Percentiles rank a stretch among this genome's conserved stretches.
phyloP scores from a whole-genome alignment of 2,797 vertebrate species.

The Nannoperca obscura region DNA sequence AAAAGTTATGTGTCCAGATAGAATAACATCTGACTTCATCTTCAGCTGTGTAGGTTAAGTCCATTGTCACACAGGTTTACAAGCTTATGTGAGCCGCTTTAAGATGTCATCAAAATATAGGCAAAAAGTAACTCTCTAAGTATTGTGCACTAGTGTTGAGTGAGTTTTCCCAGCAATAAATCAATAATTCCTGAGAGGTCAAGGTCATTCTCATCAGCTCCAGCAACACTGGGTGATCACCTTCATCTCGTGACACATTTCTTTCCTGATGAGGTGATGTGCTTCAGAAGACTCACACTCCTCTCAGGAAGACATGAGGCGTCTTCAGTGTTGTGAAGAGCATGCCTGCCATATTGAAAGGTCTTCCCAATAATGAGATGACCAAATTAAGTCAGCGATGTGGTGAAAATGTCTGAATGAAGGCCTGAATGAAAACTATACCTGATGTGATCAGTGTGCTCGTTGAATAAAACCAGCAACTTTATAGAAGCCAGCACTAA shows the following conservation, averaged over 20 bases:
- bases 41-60: not conserved
- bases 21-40: not conserved
- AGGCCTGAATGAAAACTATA: not conserved
- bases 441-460: not conserved
- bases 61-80: not conserved
- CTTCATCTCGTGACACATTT: conserved; percentile 51
- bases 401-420: conserved; percentile 19
- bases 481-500: not conserved
- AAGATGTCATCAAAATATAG: not conserved
- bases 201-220: conserved; percentile 40
- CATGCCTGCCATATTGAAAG: conserved; percentile 49
- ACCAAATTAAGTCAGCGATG: conserved; percentile 29
- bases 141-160: not conserved
- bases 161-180: conserved; percentile 27
- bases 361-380: conserved; percentile 58
- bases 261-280: conserved; percentile 47
- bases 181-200: conserved; percentile 44
- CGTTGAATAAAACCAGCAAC: conserved; percentile 10
- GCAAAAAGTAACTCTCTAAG: conserved; percentile 1
- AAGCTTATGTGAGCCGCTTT: not conserved
- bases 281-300: conserved; percentile 23
- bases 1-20: not conserved
- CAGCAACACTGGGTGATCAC: conserved; percentile 40
- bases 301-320: conserved; percentile 42
- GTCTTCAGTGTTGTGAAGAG: conserved; percentile 38